Base-by-base conservation (phyloP, 2,888 invertebrate genomes). In the Glyphotaelius pellucidus region DNA sequence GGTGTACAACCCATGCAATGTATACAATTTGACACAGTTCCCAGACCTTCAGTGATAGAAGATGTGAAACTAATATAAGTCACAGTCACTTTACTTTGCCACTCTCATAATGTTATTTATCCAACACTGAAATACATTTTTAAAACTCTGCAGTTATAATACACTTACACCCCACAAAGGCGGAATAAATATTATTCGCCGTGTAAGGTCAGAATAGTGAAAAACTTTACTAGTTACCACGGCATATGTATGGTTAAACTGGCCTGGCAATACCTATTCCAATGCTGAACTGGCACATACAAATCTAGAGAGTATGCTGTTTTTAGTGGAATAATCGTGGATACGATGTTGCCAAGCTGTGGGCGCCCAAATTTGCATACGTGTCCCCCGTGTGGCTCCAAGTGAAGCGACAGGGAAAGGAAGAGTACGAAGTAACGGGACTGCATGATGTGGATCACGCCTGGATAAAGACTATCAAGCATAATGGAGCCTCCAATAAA, bases 371-470 rank as follows among this genome's bases (percentile, higher is more conserved):
- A 95, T 98, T 99, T 94, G 97, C 98, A 90, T 98, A 98, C 94
- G 97, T 99, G 38, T 98, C 99, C 0, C 99, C 99, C 0, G 99
- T 99, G 0, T 99, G 99, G 99, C 96, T 99, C 52, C 98, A 99
- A 95, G 95, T 99, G 25, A 97, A 97, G 92, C 96, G 97, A 80
- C 97, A 97, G 92, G 96, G 96, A 30, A 95, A 96, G 3, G 96
- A 96, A 91, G 96, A 96, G 32, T 98, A 98, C 94, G 96, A 97
- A 89, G 95, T 98, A 90, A 96, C 97, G 0, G 98, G 98, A 0
- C 96, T 97, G 0, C 98, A 99, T 95, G 99, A 99, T 95, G 97
- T 99, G 89, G 98, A 99, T 94, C 97, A 97, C 94, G 97, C 97
- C 32, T 99, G 99, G 99, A 96, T 98, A 94, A 96, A 96, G 93